Evolutionary conservation across 2,888 invertebrate species (phyloP), one percentile per base, ranked within the genome.

Genomic region (Tachystola acroxantha): DNA sequence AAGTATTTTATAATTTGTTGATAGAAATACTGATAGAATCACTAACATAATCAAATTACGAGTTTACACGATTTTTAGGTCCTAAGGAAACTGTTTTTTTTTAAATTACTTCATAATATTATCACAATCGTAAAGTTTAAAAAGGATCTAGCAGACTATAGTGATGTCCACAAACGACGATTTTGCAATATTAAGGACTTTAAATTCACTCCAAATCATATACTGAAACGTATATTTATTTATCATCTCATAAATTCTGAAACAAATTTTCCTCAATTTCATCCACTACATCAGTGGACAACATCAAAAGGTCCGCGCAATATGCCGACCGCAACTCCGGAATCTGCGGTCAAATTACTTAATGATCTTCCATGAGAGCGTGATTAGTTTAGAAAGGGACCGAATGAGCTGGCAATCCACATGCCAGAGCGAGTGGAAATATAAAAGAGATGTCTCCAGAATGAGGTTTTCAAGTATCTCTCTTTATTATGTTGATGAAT

Each of bases 261-360:
- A 27, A 27, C 27, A 27, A 27, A 27, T 11, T 27, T 11, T 27
- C 27, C 10, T 11, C 10, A 10, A 27, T 27, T 27, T 11, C 27
- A 6, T 10, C n/a, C n/a, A 24, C 24, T 24, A 24, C 24, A n/a
- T 24, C 9, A 7, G n/a, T 24, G 24, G 24, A n/a, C 24, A 4
- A 24, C 24, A 24, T 24, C 24, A 24, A 24, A 24, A 24, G 24
- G 9, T n/a, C 24, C 24, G 7, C 30, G 28, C 34, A 26, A 41
- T 19, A 36, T 28, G n/a, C 24, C 42, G 13, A 50, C 51, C 57
- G 50, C 48, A 25, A 22, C 20, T 10, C 33, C 32, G 12, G 32
- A 31, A 34, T 40, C 19, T 44, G 60, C 58, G 57, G 62, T 53
- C 30, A 53, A 66, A 61, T 64, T 58, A 64, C 57, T 38, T 67